Conservation (phyloP, 2,888 invertebrate species). For the Dexiosoma caninum region DNA sequence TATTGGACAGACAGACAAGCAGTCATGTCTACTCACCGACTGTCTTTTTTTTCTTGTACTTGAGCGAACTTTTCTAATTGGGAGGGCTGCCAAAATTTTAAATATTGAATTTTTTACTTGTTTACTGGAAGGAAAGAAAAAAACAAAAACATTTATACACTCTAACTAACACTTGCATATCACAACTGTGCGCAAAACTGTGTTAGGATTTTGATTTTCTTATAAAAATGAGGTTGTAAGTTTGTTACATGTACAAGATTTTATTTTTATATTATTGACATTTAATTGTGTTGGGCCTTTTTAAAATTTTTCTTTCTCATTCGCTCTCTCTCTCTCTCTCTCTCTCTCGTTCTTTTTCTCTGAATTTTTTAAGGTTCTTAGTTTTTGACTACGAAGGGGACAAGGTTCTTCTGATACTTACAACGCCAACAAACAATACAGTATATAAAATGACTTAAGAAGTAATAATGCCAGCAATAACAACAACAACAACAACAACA, state of each 20-base stretch:
- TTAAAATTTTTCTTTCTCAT: background rate
- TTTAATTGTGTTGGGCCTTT: constrained; percentile 41
- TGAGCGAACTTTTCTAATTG: constrained; percentile 26
- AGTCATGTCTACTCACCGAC: background rate
- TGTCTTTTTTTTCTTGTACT: background rate
- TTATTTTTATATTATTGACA: constrained; percentile 35
- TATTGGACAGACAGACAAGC: background rate
- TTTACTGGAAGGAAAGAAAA: constrained; percentile 3
- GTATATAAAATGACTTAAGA: background rate
- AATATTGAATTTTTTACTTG: constrained; percentile 46
- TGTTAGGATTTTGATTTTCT: background rate
- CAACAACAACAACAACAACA: background rate
- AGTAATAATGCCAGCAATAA: background rate
- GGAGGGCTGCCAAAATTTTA: constrained; percentile 52
- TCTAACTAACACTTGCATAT: background rate
- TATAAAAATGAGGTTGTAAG: background rate
- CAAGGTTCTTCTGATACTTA: background rate
- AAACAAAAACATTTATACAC: background rate
- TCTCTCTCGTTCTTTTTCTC: background rate
- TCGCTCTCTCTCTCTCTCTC: too few relatives aligned
- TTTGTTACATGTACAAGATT: background rate
- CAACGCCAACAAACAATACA: background rate
- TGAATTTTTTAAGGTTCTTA: background rate
- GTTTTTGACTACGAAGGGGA: background rate
- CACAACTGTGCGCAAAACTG: background rate